A percentile compares a stretch with the other conserved stretches of the same genome.
Conservation (phyloP, 2,797 vertebrate species). For the Margarornis squamiger region DNA sequence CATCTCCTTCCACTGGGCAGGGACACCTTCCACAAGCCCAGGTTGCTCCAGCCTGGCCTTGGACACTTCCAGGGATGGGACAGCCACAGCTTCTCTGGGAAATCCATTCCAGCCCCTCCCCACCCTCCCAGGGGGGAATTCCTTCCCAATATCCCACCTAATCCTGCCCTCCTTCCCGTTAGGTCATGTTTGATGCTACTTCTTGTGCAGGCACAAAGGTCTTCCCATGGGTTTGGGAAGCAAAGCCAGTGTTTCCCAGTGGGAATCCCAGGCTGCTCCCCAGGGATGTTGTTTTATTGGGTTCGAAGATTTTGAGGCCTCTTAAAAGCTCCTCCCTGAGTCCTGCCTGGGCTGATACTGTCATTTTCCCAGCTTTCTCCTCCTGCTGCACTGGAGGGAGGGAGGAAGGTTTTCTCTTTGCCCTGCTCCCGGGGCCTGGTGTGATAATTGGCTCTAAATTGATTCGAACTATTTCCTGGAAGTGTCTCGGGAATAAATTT, state of each 20-base stretch:
- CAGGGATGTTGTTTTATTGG: not conserved
- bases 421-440: not conserved
- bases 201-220: not conserved
- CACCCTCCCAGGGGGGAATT: not conserved
- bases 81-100: not conserved
- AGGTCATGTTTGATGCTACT: not conserved
- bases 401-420: not conserved
- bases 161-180: not conserved
- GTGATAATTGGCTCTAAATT: not conserved
- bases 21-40: not conserved
- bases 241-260: not conserved
- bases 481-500: not conserved
- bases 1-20: not conserved
- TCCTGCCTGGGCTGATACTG: not conserved
- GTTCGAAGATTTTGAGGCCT: not conserved
- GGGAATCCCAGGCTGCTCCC: not conserved
- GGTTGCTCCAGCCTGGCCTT: not conserved
- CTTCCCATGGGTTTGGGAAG: not conserved
- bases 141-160: not conserved
- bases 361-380: not conserved
- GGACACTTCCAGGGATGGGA: not conserved
- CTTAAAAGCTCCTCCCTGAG: not conserved
- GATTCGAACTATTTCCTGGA: not conserved
- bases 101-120: not conserved
- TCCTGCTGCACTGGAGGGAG: accelerated